Evolutionary conservation across 1,140 invertebrate species (phyloP).

Genomic region (Rhopalosiphum maidis): DNA sequence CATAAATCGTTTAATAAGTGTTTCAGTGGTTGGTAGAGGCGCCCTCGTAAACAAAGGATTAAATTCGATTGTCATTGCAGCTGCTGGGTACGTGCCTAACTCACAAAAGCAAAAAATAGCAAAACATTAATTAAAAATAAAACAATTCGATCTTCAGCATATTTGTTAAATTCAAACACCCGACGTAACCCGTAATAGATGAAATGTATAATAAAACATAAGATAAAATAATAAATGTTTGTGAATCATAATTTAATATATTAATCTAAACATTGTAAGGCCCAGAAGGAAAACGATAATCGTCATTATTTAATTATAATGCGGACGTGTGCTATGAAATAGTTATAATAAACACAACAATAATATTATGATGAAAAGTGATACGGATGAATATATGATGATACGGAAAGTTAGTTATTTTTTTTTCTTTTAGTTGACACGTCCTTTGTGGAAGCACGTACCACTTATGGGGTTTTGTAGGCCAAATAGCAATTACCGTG

Average conservation of each 20-base stretch:
- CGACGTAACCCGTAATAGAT: neutral
- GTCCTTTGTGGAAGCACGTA: constrained; percentile 21
- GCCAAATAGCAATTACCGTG: constrained; percentile 29
- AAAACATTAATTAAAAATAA: neutral
- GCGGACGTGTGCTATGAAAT: neutral
- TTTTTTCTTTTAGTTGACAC: constrained; percentile 3
- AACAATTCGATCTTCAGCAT: neutral
- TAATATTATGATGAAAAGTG: neutral
- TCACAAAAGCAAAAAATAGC: neutral
- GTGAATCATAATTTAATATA: neutral
- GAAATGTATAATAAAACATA: neutral
- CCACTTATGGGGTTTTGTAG: neutral
- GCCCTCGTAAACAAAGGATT: neutral
- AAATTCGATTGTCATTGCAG: neutral
- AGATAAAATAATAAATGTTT: neutral
- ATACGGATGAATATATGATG: neutral
- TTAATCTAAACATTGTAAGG: neutral
- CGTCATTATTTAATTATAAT: neutral
- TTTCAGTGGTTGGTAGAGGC: neutral
- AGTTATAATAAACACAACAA: neutral
- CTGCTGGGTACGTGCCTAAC: neutral
- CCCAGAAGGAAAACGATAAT: neutral
- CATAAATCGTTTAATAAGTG: neutral
- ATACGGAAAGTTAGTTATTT: neutral
- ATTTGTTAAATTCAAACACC: neutral